Evolutionary conservation across 2,888 invertebrate genomes (phyloP).

Genomic region (Cheilosia vernalis): DNA sequence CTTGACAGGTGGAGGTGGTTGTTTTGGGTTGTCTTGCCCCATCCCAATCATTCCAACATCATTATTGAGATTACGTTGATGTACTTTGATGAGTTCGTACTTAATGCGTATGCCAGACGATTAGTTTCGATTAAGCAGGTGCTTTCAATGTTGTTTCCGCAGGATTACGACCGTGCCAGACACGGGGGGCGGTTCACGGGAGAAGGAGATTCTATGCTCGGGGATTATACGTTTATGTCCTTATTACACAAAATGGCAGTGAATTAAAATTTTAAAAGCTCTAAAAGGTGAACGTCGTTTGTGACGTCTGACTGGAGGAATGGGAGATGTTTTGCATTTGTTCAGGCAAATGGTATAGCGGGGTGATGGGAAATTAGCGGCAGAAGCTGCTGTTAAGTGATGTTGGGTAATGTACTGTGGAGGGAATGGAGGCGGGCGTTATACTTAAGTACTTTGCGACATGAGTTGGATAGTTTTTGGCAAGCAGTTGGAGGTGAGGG

Average conservation of each 20-base stretch:
- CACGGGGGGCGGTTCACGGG: slow-evolving; percentile 1
- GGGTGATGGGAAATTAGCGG: slow-evolving; percentile 48
- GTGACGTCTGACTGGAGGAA: not conserved
- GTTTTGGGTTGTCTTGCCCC: not conserved
- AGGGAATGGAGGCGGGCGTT: not conserved
- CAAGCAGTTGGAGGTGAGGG: not conserved
- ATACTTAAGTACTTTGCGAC: not conserved
- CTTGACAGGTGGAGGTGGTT: slow-evolving; percentile 18
- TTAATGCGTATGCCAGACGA: slow-evolving; percentile 74
- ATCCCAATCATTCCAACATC: slow-evolving; percentile 47
- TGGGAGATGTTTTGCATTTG: slow-evolving; percentile 30
- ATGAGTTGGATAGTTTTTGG: not conserved
- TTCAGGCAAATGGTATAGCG: not conserved
- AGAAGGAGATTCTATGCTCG: slow-evolving; percentile 51
- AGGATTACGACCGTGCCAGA: slow-evolving; percentile 54
- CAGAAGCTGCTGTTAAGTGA: slow-evolving; percentile 29
- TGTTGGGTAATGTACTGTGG: slow-evolving; percentile 18
- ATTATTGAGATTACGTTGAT: slow-evolving; percentile 74
- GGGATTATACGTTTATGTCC: slow-evolving; percentile 51
- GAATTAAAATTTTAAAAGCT: slow-evolving; percentile 72
- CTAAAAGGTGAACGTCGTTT: slow-evolving; percentile 23
- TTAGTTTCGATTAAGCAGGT: slow-evolving; percentile 75
- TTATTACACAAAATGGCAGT: slow-evolving; percentile 62
- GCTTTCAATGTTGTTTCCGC: slow-evolving; percentile 75
- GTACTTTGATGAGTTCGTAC: slow-evolving; percentile 73